phyloP scores from a whole-genome alignment of 2,888 invertebrate genomes.

The Drosophila monieri region DNA sequence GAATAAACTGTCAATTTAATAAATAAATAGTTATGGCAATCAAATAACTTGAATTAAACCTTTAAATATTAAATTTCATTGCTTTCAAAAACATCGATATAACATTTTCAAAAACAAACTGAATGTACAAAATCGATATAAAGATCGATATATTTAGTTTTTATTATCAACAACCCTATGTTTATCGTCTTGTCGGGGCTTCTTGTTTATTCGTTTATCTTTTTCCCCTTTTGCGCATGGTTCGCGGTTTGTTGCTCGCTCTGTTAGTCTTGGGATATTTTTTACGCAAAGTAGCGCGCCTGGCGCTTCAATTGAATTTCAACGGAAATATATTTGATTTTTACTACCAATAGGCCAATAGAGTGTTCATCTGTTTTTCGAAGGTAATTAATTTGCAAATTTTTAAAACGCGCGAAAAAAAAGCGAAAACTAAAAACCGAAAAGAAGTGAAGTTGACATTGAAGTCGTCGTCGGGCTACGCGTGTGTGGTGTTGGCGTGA shows the following conservation, averaged over 20 bases:
- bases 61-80: no score
- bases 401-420: not conserved
- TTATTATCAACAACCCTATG: not conserved
- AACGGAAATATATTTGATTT: not conserved
- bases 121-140: not conserved
- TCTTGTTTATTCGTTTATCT: slow-evolving; percentile 1
- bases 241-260: slow-evolving; percentile 4
- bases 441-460: slow-evolving; percentile 63
- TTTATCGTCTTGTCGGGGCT: not conserved
- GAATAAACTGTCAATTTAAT: no score
- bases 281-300: slow-evolving; percentile 20
- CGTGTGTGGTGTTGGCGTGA: slow-evolving; percentile 27
- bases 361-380: slow-evolving; percentile 4
- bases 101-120: no score
- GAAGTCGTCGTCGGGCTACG: slow-evolving; percentile 52
- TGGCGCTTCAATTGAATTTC: slow-evolving; percentile 11
- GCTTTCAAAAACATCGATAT: no score
- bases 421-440: not conserved
- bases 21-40: no score
- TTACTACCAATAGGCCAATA: slow-evolving; percentile 2
- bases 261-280: not conserved
- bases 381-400: slow-evolving; percentile 21
- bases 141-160: not conserved
- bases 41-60: no score
- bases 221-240: slow-evolving; percentile 4